Base-by-base conservation (phyloP, 2,888 invertebrate genomes). In the Pseudoips prasinana region DNA sequence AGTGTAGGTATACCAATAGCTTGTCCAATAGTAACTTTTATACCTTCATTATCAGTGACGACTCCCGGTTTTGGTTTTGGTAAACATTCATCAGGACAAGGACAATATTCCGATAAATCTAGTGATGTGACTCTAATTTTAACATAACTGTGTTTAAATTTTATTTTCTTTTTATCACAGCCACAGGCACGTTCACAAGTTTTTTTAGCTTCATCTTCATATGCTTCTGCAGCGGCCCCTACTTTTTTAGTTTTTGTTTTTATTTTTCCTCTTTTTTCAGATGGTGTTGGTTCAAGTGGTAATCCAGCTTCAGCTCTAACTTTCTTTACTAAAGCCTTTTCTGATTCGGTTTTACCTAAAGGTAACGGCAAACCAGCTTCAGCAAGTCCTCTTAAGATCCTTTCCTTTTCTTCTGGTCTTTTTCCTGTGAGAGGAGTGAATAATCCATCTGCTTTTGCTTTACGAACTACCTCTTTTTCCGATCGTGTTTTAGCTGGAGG, bases 61-160 rank as follows among this genome's bases (percentile, higher is more conserved):
- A 62, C 22, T 78, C 79, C 10, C 67, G 58, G 47, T 75, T 68
- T 17, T 77, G 76, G 10, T 78, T 10, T 18, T 5, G 3, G 18
- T 18, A 18, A 5, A 42, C 81, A 81, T 54, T 80, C 78, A 2
- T 76, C 55, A 8, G 78, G 78, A 40, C 80, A 78, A 2, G 73
- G 64, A 25, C 78, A 79, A 9, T 77, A 33, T 0, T 76, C 73
- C 2, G 80, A 76, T 48, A 80, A 71, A 30, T 81, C 80, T 6
- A 82, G 81, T 8, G 80, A 78, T 5, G 78, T 79, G 0, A 81
- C 79, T 58, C 65, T 64, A 39, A 82, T 81, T 56, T 81, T 80
- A 0, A 81, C 68, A 19, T 79, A 81, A 46, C 82, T 81, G 19
- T 81, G 77, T 47, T 80, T 81, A 47, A 82, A 82, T 58, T 66